Percentiles rank a stretch among this genome's conserved stretches.
Evolutionary conservation across 2,113 vertebrate species (phyloP).

Genomic region (Psammodynastes pulverulentus): DNA sequence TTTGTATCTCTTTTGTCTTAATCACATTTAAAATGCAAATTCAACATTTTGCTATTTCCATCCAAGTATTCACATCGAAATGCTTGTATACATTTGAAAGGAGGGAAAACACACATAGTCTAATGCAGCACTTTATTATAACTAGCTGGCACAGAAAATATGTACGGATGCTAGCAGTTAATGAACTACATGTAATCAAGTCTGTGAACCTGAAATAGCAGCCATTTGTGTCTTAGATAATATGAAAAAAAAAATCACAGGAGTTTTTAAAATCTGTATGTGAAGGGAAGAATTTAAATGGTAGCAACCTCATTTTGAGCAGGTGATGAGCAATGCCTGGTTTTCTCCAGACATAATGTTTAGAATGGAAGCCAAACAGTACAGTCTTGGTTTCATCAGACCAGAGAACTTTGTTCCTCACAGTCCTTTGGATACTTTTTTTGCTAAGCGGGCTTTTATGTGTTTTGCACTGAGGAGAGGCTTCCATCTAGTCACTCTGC

Average conservation of each 20-base stretch:
- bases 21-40: slow-evolving; percentile 6
- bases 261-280: not conserved
- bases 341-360: too few species aligned
- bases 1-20: not conserved
- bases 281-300: not conserved
- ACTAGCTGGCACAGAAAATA: slow-evolving; percentile 1
- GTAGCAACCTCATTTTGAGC: not conserved
- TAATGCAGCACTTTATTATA: slow-evolving; percentile 1
- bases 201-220: not conserved
- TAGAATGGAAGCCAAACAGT: too few species aligned
- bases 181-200: not conserved
- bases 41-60: not conserved
- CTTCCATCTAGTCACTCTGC: too few species aligned
- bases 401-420: too few species aligned
- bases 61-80: not conserved
- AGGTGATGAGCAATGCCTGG: too few species aligned
- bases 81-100: not conserved
- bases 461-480: too few species aligned
- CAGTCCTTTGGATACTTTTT: too few species aligned
- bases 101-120: not conserved
- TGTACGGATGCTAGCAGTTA: not conserved
- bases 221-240: not conserved
- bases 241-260: not conserved
- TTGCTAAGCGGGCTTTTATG: too few species aligned
- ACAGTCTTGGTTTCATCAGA: too few species aligned